Percentiles rank a stretch among this genome's conserved stretches.
Conservation (phyloP, 1,140 invertebrate genomes). For the Lordiphosa collinella region DNA sequence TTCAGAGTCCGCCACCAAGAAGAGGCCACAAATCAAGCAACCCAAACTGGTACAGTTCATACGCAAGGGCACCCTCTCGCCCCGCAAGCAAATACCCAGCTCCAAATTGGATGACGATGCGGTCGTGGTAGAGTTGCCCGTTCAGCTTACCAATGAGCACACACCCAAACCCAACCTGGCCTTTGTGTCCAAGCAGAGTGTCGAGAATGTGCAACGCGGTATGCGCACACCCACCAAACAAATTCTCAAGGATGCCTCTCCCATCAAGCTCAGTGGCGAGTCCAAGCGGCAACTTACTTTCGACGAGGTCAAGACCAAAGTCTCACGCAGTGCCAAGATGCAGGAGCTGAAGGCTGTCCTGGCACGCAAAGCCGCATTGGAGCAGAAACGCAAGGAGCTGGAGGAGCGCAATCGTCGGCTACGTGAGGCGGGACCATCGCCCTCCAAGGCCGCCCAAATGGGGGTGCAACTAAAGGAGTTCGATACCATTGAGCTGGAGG, state of each 20-base stretch:
- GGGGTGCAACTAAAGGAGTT: slow-evolving; percentile 84
- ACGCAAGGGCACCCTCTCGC: slow-evolving; percentile 63
- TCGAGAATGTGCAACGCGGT: slow-evolving; percentile 53
- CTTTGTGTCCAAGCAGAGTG: slow-evolving; percentile 46
- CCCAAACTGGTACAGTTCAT: slow-evolving; percentile 76
- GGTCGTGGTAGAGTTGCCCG: neutral
- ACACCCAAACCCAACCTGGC: slow-evolving; percentile 44
- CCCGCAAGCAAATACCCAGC: slow-evolving; percentile 49
- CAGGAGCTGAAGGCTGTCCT: slow-evolving; percentile 84
- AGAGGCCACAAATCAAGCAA: slow-evolving; percentile 55
- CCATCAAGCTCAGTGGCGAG: slow-evolving; percentile 65
- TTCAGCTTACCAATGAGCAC: slow-evolving; percentile 41
- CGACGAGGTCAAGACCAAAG: slow-evolving; percentile 84
- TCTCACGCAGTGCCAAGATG: slow-evolving; percentile 84
- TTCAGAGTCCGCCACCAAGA: slow-evolving; percentile 22
- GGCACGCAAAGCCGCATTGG: slow-evolving; percentile 81
- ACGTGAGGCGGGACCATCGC: slow-evolving; percentile 79
- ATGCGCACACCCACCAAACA: slow-evolving; percentile 77
- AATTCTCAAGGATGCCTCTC: slow-evolving; percentile 62
- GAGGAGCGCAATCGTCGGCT: slow-evolving; percentile 69
- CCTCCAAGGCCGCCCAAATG: slow-evolving; percentile 68
- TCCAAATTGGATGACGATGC: slow-evolving; percentile 24
- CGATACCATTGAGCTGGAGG: slow-evolving; percentile 86
- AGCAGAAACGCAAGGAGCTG: slow-evolving; percentile 69
- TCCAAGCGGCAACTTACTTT: slow-evolving; percentile 82